A percentile compares a stretch with the other conserved stretches of the same genome.
These are phyloP conservation scores for Cybosia mesomella DNA, from an alignment of 2,888 invertebrate species.

Conservation along the genomic window DNA sequence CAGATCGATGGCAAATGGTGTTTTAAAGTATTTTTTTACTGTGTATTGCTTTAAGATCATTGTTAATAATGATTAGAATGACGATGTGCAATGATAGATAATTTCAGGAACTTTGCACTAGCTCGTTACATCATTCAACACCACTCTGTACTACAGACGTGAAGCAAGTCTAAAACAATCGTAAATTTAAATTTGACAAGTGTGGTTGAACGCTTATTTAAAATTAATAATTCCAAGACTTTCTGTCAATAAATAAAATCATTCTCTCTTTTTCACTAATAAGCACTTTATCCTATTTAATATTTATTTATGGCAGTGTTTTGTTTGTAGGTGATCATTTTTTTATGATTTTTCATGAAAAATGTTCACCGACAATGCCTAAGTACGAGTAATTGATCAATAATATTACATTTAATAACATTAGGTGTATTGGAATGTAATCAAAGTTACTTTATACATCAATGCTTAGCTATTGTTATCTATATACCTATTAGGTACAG, in stretches of 20 bases:
- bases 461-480: slow-evolving; percentile 34
- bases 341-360: slow-evolving; percentile 47
- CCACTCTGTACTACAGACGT: neutral
- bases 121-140: neutral
- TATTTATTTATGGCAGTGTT: slow-evolving; percentile 75
- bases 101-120: neutral
- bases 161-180: neutral
- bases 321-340: slow-evolving; percentile 66
- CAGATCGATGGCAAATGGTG: neutral
- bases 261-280: slow-evolving; percentile 19
- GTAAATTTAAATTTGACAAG: neutral
- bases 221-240: slow-evolving; percentile 9
- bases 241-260: slow-evolving; percentile 43
- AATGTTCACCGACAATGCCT: slow-evolving; percentile 73
- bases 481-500: slow-evolving; percentile 23
- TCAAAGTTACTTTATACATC: slow-evolving; percentile 51
- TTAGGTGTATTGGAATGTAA: slow-evolving; percentile 53
- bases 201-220: slow-evolving; percentile 9
- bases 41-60: neutral
- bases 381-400: slow-evolving; percentile 83
- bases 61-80: too few species aligned
- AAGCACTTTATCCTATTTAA: slow-evolving; percentile 46
- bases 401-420: slow-evolving; percentile 44
- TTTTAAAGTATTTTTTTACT: neutral
- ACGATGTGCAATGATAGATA: too few species aligned